These are phyloP conservation scores for Caerostris extrusa DNA, from an alignment of 1,140 invertebrate genomes.

Conservation along the genomic window DNA sequence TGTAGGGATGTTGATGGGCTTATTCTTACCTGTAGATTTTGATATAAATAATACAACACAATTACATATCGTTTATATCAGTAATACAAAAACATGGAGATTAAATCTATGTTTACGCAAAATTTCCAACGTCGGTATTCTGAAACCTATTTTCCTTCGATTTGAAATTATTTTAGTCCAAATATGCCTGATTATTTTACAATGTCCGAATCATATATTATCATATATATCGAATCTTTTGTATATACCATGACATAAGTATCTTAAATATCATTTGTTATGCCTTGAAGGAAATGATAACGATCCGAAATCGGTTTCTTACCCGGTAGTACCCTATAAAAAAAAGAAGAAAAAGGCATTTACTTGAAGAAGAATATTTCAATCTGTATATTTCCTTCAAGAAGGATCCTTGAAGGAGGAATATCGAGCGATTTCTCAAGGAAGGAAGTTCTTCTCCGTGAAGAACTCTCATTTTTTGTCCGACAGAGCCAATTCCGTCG, in stretches of 20 bases:
- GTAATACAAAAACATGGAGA: not conserved
- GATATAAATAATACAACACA: too few relatives aligned
- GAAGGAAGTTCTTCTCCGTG: not conserved
- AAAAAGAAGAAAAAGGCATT: not conserved
- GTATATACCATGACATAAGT: not conserved
- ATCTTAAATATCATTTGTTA: not conserved
- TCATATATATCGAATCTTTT: not conserved
- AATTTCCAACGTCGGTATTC: not conserved
- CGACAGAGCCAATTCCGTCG: slow-evolving; percentile 16
- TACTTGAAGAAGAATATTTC: slow-evolving; percentile 8
- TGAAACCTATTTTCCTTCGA: not conserved
- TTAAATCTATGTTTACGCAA: not conserved
- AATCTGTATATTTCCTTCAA: slow-evolving; percentile 28
- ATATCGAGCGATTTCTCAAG: not conserved
- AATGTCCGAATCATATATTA: not conserved
- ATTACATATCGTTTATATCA: too few relatives aligned
- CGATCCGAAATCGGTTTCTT: not conserved
- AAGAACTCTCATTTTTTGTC: slow-evolving; percentile 39
- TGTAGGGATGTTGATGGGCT: too few relatives aligned
- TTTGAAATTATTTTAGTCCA: not conserved
- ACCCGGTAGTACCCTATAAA: not conserved
- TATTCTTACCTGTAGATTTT: too few relatives aligned
- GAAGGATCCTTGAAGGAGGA: not conserved
- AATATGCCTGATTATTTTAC: not conserved
- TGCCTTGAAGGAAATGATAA: not conserved